phyloP scores from a whole-genome alignment of 2,797 vertebrate genomes.

The Meda fulgida region DNA sequence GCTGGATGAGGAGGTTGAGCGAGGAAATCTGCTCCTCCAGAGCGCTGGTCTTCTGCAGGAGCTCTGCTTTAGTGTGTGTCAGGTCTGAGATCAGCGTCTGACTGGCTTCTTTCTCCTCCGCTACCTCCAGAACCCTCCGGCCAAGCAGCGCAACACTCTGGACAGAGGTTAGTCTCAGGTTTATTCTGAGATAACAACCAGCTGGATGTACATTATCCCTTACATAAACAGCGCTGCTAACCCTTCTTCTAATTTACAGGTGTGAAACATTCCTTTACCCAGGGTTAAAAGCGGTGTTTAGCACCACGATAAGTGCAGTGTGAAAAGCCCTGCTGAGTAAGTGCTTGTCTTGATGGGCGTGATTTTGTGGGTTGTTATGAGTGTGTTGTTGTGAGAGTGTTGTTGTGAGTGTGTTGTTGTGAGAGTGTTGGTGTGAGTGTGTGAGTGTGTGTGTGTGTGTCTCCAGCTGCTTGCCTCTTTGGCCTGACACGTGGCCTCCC shows the following conservation, averaged over 20 bases:
- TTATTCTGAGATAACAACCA: no score
- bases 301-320: no score
- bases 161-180: background rate
- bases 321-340: no score
- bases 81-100: constrained; percentile 76
- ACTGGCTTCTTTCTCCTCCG: constrained; percentile 69
- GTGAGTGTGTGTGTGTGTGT: background rate
- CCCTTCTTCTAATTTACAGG: no score
- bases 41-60: constrained; percentile 76
- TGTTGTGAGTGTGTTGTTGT: no score
- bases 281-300: no score
- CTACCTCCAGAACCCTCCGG: constrained; percentile 74
- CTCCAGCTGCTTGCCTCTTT: constrained; percentile 73
- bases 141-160: constrained; percentile 81
- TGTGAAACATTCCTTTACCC: no score
- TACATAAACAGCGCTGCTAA: no score
- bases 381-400: no score
- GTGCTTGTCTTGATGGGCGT: no score
- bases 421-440: background rate
- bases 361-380: no score
- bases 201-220: no score
- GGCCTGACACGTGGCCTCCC: constrained; percentile 78
- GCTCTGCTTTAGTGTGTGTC: constrained; percentile 78
- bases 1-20: constrained; percentile 77
- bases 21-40: constrained; percentile 79